A percentile compares a stretch with the other conserved stretches of the same genome.
Evolutionary conservation across 2,888 invertebrate genomes (phyloP).

Genomic region (Penaeus monodon): DNA sequence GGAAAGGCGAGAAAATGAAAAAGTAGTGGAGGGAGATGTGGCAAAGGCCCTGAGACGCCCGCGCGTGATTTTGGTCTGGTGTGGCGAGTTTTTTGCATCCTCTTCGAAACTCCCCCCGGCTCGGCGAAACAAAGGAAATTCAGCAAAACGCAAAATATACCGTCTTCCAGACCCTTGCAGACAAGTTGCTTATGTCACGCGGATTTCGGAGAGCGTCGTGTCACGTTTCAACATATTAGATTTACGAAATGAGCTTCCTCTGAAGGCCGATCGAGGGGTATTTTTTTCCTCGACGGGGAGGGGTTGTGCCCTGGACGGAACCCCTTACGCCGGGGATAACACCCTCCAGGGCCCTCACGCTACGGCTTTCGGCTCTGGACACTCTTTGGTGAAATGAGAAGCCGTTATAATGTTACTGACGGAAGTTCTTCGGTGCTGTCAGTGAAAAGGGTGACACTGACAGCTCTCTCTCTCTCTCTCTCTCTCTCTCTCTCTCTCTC

Average conservation of each 20-base stretch:
- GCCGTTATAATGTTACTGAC: too few species aligned
- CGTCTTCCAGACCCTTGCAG: slow-evolving; percentile 21
- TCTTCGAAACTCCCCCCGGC: slow-evolving; percentile 53
- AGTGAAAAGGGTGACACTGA: too few species aligned
- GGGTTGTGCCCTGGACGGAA: slow-evolving; percentile 41
- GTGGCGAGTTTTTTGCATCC: slow-evolving; percentile 59
- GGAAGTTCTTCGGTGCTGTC: too few species aligned
- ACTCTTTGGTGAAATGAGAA: not conserved
- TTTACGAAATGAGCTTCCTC: slow-evolving; percentile 24
- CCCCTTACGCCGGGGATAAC: too few species aligned
- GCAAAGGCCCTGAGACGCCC: slow-evolving; percentile 46
- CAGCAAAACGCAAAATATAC: slow-evolving; percentile 51
- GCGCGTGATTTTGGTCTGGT: slow-evolving; percentile 62
- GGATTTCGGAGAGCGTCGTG: slow-evolving; percentile 43
- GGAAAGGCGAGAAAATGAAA: slow-evolving; percentile 2
- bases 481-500: too few species aligned
- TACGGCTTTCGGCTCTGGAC: slow-evolving; percentile 1
- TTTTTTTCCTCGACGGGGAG: slow-evolving; percentile 57
- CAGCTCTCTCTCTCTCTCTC: too few species aligned
- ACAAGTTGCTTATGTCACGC: slow-evolving; percentile 13
- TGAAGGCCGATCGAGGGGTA: slow-evolving; percentile 45
- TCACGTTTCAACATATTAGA: slow-evolving; percentile 53
- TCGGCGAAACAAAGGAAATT: slow-evolving; percentile 61
- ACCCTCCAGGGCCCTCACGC: slow-evolving; percentile 8
- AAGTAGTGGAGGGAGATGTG: slow-evolving; percentile 21